Base-by-base conservation (phyloP, 2,113 vertebrate genomes). In the Nothobranchius furzeri region DNA sequence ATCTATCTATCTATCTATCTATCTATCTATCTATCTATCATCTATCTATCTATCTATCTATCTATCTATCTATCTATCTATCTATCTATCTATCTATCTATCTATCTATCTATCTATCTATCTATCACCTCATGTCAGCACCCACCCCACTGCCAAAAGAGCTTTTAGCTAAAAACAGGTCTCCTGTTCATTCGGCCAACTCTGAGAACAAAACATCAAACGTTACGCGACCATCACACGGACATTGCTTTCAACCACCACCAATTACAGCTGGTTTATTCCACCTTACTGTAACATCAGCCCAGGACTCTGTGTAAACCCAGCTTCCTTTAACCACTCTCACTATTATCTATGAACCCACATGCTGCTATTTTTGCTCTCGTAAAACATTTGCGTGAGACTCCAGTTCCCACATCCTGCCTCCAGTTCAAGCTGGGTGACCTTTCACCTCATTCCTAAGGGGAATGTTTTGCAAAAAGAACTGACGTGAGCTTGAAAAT, bases 131-230 rank as follows among this genome's bases (percentile, higher is more conserved):
- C 2, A 4, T 63, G 83, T 84, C 79, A 72, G 58, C 50, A 54
- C 79, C 76, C 70, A 70, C 66, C 73, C 45, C 63, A 52, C 36
- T 77, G 78, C 78, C 24, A 81, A 75, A 80, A 67, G 50, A 70
- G 70, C 25, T 70, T 78, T 72, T 82, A 82, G 78, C 82, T 72
- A 45, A 9, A 73, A 53, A 64, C 76, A 87, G 80, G 80, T 82
- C 73, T 53, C 59, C 59, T 61, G 40, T 45, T 57, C 36, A 78
- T 36, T 25, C 61, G 60, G 74, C 73, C 78, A 84, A 61, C 70
- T 69, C 55, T 79, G 75, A 89, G 73, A 85, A 76, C 51, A 50
- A 66, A 37, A 64, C 57, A 53, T 61, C 64, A 45, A 46, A 49
- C 58, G 53, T 68, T 56, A 82, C 72, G 14, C 1, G 30, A 46